Base-by-base conservation (phyloP, 2,113 vertebrate genomes). In the Oenanthe oenanthe region DNA sequence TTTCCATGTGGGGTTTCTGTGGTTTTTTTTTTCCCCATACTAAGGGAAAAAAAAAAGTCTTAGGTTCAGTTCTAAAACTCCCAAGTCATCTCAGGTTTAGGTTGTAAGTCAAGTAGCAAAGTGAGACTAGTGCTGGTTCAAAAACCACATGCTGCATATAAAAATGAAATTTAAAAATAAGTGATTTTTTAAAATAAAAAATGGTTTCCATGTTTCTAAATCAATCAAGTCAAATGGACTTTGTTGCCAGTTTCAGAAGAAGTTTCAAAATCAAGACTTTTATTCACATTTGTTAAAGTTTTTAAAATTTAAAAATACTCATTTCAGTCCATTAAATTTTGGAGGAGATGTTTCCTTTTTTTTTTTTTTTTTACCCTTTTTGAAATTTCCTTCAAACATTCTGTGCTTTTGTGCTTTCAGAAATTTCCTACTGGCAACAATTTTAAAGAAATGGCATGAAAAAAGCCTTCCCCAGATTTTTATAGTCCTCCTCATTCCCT, bases 151-250 rank as follows among this genome's bases (percentile, higher is more conserved):
- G 24, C 19, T 62, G 13, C 42, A 43, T 57, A 26, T 17, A 6
- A 43, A 71, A 72, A 24, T 18, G 8, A 34, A 25, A 25, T 12
- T 22, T 10, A 7, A 63, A 53, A 34, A 77, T 25, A 28, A 13
- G 3, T 40, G 9, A 1, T 0, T 4, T 54, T 61, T 71, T 2
- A 29, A 51, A 51, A 18, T 7, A 13, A 66, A 77, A 18, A 19
- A 20, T 7, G 1, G 3, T 71, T 74, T 74, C 13, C 12, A 29
- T 2, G 3, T 89, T 89, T 92, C 45, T 80, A 60, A 88, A 42
- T 34, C 29, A 48, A 28, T 32, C 17, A 45, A 56, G 19, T 75
- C 26, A 36, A 60, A 51, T 14, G 15, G 4, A 21, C 54, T 83
- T 51, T 79, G 12, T 60, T 68, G 7, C 12, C 3, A 3, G 17